A percentile compares a stretch with the other conserved stretches of the same genome.
These are phyloP conservation scores for Perizoma affinitatum DNA, from an alignment of 2,888 invertebrate genomes.

Conservation along the genomic window DNA sequence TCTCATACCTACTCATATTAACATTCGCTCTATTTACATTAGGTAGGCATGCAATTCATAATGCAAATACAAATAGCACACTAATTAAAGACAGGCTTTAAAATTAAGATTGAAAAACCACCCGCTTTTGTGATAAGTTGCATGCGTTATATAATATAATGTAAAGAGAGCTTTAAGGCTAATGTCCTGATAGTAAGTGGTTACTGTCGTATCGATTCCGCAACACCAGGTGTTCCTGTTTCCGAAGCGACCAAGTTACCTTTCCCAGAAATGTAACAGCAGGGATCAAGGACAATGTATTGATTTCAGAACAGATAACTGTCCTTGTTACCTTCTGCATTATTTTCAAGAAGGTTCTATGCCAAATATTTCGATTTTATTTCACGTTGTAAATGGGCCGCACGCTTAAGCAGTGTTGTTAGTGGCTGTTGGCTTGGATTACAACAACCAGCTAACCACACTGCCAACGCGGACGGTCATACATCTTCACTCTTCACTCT, in stretches of 20 bases:
- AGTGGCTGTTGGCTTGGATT: conserved; percentile 92
- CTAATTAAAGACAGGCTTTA: too few relatives aligned
- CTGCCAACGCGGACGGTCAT: conserved; percentile 94
- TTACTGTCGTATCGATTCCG: too few relatives aligned
- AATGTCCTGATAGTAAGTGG: too few relatives aligned
- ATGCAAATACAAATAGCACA: too few relatives aligned
- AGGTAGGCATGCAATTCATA: too few relatives aligned
- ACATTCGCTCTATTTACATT: too few relatives aligned
- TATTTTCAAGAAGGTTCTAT: conserved; percentile 7
- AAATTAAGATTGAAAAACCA: too few relatives aligned
- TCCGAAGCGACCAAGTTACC: neutral
- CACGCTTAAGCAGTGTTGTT: conserved; percentile 96
- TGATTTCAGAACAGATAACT: conserved; percentile 7
- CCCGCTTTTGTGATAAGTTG: too few relatives aligned
- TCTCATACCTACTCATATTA: too few relatives aligned
- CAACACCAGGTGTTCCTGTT: too few relatives aligned
- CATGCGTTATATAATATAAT: too few relatives aligned
- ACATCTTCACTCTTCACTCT: conserved; percentile 37
- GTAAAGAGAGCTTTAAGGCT: too few relatives aligned
- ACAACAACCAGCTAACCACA: conserved; percentile 99
- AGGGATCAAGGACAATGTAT: conserved; percentile 11
- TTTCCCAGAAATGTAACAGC: conserved; percentile 4
- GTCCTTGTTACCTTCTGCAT: conserved; percentile 14
- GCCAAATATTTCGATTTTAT: neutral
- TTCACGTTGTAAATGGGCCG: conserved; percentile 63